Percentiles rank a stretch among this genome's conserved stretches.
These are phyloP conservation scores for Paracentrotus lividus DNA, from an alignment of 53 echinoderm and acorn worm genomes.

Conservation along the genomic window DNA sequence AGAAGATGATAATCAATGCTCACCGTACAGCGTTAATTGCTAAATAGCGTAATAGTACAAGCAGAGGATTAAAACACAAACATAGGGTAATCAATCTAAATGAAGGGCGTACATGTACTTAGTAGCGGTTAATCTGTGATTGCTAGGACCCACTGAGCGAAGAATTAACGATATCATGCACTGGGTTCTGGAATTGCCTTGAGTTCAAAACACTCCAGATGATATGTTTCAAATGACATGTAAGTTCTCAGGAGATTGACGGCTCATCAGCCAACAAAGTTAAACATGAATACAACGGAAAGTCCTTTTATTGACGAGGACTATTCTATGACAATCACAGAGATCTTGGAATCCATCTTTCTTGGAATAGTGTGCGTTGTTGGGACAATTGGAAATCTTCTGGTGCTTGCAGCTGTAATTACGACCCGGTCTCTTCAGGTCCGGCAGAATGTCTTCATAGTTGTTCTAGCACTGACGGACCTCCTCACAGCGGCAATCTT, in stretches of 20 bases:
- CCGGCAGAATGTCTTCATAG: conserved; percentile 77
- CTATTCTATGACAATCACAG: neutral
- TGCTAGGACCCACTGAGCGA: no score
- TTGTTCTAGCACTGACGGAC: conserved; percentile 77
- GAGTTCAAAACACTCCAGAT: neutral
- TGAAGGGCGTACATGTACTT: no score
- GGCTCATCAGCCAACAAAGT: neutral
- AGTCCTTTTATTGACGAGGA: neutral
- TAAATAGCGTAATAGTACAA: conserved; percentile 34
- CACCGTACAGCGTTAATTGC: neutral
- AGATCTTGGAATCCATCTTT: conserved; percentile 67
- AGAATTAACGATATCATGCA: neutral
- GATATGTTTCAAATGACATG: no score
- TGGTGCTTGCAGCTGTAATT: conserved; percentile 79
- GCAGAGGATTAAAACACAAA: neutral
- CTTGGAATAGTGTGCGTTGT: conserved; percentile 63
- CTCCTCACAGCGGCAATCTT: conserved; percentile 72
- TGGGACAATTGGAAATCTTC: conserved; percentile 80
- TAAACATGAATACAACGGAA: conserved; percentile 46
- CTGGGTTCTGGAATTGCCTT: neutral
- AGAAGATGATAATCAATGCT: conserved; percentile 36
- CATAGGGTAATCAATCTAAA: neutral
- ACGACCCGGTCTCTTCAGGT: conserved; percentile 75
- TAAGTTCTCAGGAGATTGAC: no score
- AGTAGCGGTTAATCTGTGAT: no score